Evolutionary conservation across 2,888 invertebrate species (phyloP), one percentile per base, ranked within the genome.

Genomic region (Ectemnius lituratus): DNA sequence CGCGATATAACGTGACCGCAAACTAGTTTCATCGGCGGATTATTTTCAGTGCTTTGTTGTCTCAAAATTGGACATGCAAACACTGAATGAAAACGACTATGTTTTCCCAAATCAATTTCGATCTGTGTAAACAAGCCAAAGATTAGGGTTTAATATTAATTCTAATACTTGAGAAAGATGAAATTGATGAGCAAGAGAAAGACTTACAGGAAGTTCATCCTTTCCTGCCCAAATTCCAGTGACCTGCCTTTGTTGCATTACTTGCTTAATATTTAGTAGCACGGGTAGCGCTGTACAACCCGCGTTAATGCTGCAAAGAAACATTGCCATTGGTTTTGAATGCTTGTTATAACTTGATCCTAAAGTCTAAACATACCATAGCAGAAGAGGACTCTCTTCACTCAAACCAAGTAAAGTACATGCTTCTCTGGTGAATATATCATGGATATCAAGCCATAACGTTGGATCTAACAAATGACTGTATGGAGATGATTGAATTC

Each of bases 1-100:
- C 96, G 94, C 2, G 98, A 98, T 87, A 99, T 99, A 75, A 99
- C 99, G 92, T 99, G 99, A 2, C 99, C 99, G 91, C 99, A 99
- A 2, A 97, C 94, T 76, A 99, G 93, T 80, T 98, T 94, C 96
- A 99, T 98, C 16, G 99, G 99, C 70, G 99, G 99, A 93, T 99
- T 99, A 83, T 94, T 94, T 84, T 98, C 98, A 0, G 97, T 97
- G 59, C 97, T 97, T 91, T 99, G 99, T 90, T 99, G 99, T 68
- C 99, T 94, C 75, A 99, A 93, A 87, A 99, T 99, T 8, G 99
- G 99, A 91, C 99, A 99, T 23, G 99, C 98, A 92, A 99, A 99
- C 88, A 99, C 97, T 5, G 99, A 99, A 92, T 99, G 99, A 91
- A 97, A 98, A 81, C 97, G 95, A 87, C 96, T 96, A 80, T 97